Base-by-base conservation (phyloP, 2,797 vertebrate species). In the Sebastes jordani region DNA sequence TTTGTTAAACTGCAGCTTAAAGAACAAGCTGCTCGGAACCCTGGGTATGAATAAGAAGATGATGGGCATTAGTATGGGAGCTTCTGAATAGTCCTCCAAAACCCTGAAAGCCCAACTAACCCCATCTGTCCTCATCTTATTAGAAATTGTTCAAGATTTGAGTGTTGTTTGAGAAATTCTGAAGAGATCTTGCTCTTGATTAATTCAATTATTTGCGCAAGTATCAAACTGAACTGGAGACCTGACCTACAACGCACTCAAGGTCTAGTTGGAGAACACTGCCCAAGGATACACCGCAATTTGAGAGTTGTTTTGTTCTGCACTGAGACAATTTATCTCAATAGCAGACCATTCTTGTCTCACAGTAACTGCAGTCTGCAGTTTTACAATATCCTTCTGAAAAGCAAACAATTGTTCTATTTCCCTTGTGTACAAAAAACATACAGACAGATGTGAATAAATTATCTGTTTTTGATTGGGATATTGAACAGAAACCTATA, bases 141-240 rank as follows among this genome's bases (percentile, higher is more conserved):
- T 72, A 61, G 1, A 32, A 75, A 76, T 52, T 23, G 10, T 23
- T 78, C 8, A 74, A 42, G 20, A 52, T 52, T 52, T 3, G 1
- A 18, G 32, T 68, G 63, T n/a, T 25, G 46, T 55, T 55, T 61
- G 52, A 25, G 23, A 65, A 65, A 70, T 55, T 66, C 27, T 36
- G 8, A 61, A 25, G 67, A 78, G 59, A 9, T 64, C 61, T 32
- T 25, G 60, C 22, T 71, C 22, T 70, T 61, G 10, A 82, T 76
- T 68, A 62, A 76, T 74, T 71, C 11, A 78, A 55, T 85, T 62
- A 80, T 81, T 82, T 80, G 54, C 3, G 3, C 18, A 29, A 69
- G 64, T 74, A 63, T 80, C n/a, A 74, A 82, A 61, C 42, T 62
- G 46, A 71, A 60, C 18, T 13, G 0, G 4, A 72, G 22, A 80